Conservation (phyloP, 2,888 invertebrate genomes). For the Drosophila atripex region DNA sequence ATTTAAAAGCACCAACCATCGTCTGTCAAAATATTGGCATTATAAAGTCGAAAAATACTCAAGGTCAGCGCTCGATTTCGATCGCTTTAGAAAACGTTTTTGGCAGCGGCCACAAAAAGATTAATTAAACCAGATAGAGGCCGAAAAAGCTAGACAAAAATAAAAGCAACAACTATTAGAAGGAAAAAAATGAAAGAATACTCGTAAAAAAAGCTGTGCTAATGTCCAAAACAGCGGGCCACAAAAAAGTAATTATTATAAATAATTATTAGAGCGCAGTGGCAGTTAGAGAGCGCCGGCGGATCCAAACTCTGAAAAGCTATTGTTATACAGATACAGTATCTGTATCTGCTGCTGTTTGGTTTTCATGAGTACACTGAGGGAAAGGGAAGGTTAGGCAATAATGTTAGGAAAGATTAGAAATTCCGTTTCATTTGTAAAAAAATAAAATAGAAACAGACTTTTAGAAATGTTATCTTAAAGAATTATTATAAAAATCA, state of each 20-base stretch:
- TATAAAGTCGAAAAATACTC: conserved; percentile 29
- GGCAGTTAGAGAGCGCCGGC: conserved; percentile 54
- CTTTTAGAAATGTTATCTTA: background rate
- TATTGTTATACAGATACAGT: conserved; percentile 44
- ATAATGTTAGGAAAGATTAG: background rate
- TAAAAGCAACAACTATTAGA: conserved; percentile 2
- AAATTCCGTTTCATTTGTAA: too few relatives aligned
- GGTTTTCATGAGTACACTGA: conserved; percentile 39
- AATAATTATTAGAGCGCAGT: conserved; percentile 79
- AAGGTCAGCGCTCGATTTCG: conserved; percentile 69
- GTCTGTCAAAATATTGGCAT: conserved; percentile 15
- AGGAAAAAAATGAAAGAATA: conserved; percentile 22
- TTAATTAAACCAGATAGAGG: conserved; percentile 53
- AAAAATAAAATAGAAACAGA: too few relatives aligned
- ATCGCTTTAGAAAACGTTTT: conserved; percentile 52
- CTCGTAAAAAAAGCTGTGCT: conserved; percentile 37
- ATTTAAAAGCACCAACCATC: conserved; percentile 1
- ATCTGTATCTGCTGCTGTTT: conserved; percentile 30
- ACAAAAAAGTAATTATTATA: conserved; percentile 71
- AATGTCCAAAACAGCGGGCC: conserved; percentile 62
- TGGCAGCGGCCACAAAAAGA: conserved; percentile 41
- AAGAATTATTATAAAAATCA: too few relatives aligned
- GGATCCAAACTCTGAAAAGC: conserved; percentile 47
- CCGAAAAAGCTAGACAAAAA: background rate
- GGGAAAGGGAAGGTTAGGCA: background rate